phyloP scores from a whole-genome alignment of 2,888 invertebrate genomes.

The Blastobasis lacticolella region DNA sequence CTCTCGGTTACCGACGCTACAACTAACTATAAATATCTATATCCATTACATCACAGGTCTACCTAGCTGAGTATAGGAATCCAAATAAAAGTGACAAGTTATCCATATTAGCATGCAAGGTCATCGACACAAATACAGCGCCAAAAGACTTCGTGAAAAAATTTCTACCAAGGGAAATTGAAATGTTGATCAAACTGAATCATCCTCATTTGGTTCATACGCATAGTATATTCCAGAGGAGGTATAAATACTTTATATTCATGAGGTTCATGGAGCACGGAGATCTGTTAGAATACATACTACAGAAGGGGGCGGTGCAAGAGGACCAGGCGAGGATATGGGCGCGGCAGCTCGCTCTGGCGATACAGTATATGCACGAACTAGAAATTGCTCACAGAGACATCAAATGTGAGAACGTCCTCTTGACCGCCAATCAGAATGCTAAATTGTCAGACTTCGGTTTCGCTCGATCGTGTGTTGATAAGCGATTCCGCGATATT shows the following conservation, averaged over 20 bases:
- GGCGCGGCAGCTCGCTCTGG: slow-evolving; percentile 80
- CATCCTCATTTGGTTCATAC: slow-evolving; percentile 88
- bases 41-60: slow-evolving; percentile 38
- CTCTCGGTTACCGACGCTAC: too few relatives aligned
- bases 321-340: slow-evolving; percentile 82
- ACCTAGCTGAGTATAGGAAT: slow-evolving; percentile 60
- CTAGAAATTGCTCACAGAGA: slow-evolving; percentile 86
- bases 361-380: slow-evolving; percentile 83
- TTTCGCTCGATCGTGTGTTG: slow-evolving; percentile 75
- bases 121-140: slow-evolving; percentile 81
- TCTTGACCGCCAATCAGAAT: slow-evolving; percentile 81
- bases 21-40: neutral
- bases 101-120: slow-evolving; percentile 79
- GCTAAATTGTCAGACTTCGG: slow-evolving; percentile 89
- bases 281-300: slow-evolving; percentile 81
- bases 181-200: slow-evolving; percentile 82
- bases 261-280: slow-evolving; percentile 85
- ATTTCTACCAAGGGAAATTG: slow-evolving; percentile 88
- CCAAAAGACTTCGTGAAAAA: slow-evolving; percentile 86
- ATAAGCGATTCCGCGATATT: slow-evolving; percentile 54
- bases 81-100: slow-evolving; percentile 51
- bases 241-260: slow-evolving; percentile 82
- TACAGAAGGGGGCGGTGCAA: slow-evolving; percentile 78
- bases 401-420: slow-evolving; percentile 89
- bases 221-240: slow-evolving; percentile 82